A percentile compares a stretch with the other conserved stretches of the same genome.
These are phyloP conservation scores for Eueides isabella DNA, from an alignment of 1,140 invertebrate genomes.

Conservation along the genomic window DNA sequence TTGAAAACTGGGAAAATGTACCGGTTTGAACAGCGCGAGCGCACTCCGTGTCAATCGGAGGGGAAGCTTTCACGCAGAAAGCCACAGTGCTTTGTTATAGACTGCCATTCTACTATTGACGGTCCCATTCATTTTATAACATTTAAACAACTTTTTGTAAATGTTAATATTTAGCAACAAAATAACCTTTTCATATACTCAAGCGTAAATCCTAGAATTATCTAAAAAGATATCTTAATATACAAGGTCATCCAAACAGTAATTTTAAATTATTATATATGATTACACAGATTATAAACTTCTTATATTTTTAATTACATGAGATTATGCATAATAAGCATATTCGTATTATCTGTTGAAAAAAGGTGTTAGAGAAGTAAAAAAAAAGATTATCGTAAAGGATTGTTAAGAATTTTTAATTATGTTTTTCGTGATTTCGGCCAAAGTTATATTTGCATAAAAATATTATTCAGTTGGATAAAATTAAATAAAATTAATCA, in stretches of 20 bases:
- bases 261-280: neutral
- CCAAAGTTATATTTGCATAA: neutral
- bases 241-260: neutral
- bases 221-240: conserved; percentile 10
- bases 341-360: neutral
- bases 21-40: conserved; percentile 34
- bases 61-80: conserved; percentile 29
- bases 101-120: neutral
- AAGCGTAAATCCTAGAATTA: conserved; percentile 28
- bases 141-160: too few species aligned
- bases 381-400: neutral
- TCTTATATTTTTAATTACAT: neutral
- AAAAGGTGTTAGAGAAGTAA: neutral
- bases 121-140: too few species aligned
- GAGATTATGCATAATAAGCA: neutral
- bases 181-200: conserved; percentile 23
- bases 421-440: neutral
- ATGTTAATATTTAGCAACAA: neutral
- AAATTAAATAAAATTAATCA: neutral
- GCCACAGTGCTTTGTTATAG: neutral
- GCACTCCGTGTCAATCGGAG: conserved; percentile 32
- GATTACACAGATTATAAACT: neutral
- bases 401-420: neutral
- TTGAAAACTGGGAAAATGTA: conserved; percentile 36
- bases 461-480: neutral